Conservation (phyloP, 1,140 invertebrate species). For the Dufourea novaeangliae region DNA sequence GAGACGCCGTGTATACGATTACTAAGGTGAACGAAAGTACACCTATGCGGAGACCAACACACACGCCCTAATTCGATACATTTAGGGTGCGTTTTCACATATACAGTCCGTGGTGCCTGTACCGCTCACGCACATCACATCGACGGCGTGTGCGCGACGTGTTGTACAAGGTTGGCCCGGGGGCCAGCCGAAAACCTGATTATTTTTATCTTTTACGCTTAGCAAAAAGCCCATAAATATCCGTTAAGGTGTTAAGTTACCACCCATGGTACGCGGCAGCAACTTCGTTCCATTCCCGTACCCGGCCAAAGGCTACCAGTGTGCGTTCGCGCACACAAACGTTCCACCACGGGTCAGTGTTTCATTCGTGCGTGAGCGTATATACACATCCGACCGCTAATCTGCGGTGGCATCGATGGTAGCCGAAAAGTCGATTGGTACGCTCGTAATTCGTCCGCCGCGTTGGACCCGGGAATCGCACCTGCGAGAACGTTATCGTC, state of each 20-base stretch:
- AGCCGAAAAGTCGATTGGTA: constrained; percentile 61
- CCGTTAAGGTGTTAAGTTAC: constrained; percentile 66
- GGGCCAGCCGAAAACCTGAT: constrained; percentile 46
- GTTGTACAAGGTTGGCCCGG: constrained; percentile 27
- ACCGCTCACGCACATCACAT: constrained; percentile 1
- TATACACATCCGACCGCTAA: constrained; percentile 50
- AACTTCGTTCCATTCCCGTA: constrained; percentile 35
- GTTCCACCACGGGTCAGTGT: neutral
- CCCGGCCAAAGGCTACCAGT: too few relatives aligned
- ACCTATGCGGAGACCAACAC: neutral
- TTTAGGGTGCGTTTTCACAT: neutral
- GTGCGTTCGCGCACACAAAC: neutral
- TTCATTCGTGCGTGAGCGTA: constrained; percentile 12
- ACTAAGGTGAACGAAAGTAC: neutral
- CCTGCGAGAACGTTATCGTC: constrained; percentile 43
- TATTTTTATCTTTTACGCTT: constrained; percentile 65
- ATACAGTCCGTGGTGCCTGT: neutral
- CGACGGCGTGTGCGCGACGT: neutral
- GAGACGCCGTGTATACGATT: neutral
- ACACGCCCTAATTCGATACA: neutral
- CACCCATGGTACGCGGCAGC: constrained; percentile 62
- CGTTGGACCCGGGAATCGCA: constrained; percentile 28
- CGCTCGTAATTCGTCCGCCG: constrained; percentile 56
- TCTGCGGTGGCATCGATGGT: constrained; percentile 58
- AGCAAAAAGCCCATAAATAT: constrained; percentile 65